These are phyloP conservation scores for Aporophyla nigra DNA, from an alignment of 2,888 invertebrate species.

Conservation along the genomic window DNA sequence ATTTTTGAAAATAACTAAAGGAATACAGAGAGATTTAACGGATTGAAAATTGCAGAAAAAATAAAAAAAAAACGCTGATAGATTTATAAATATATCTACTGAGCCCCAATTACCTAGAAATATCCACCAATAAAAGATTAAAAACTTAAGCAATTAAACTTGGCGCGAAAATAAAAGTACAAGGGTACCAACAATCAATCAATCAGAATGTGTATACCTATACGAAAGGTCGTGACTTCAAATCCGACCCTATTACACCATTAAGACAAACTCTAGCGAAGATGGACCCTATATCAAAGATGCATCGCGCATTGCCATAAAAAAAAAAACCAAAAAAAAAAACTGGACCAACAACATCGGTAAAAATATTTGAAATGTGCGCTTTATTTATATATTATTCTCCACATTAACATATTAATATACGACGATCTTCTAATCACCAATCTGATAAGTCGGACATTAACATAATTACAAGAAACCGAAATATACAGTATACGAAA, in stretches of 20 bases:
- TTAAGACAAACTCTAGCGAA: slow-evolving; percentile 30
- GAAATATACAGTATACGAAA: slow-evolving; percentile 54
- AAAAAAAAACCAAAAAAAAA: slow-evolving; percentile 5
- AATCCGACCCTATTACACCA: slow-evolving; percentile 37
- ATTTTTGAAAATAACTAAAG: neutral
- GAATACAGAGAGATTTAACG: neutral
- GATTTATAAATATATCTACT: neutral
- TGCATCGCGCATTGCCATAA: slow-evolving; percentile 7
- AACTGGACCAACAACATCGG: slow-evolving; percentile 37
- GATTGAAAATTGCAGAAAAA: neutral
- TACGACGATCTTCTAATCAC: slow-evolving; percentile 52
- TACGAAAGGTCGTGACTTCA: slow-evolving; percentile 54
- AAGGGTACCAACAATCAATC: slow-evolving; percentile 35
- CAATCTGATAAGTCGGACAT: slow-evolving; percentile 61
- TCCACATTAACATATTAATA: slow-evolving; percentile 57
- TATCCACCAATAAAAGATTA: too few species aligned
- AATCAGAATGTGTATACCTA: slow-evolving; percentile 46
- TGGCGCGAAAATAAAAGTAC: slow-evolving; percentile 63
- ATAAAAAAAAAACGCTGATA: neutral
- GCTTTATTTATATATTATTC: slow-evolving; percentile 43
- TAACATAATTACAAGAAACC: slow-evolving; percentile 59
- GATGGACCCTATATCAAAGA: slow-evolving; percentile 4
- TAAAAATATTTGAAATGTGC: slow-evolving; percentile 51
- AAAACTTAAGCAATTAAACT: neutral
- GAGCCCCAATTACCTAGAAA: neutral